A percentile compares a stretch with the other conserved stretches of the same genome.
phyloP scores from a whole-genome alignment of 2,888 invertebrate species.

The Drosophila buzzatii region DNA sequence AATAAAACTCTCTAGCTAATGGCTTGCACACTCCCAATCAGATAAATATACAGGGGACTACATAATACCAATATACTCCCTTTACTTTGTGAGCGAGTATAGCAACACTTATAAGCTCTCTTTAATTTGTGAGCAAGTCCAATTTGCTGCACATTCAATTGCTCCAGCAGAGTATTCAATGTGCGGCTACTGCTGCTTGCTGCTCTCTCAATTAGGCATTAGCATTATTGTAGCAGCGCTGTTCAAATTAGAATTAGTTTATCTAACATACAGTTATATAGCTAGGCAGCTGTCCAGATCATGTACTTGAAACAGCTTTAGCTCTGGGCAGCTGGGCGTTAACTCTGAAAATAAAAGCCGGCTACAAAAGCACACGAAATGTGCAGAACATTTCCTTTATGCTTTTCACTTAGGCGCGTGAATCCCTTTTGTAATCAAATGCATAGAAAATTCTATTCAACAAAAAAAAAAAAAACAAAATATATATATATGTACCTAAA shows the following conservation, averaged over 20 bases:
- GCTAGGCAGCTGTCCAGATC: slow-evolving; percentile 7
- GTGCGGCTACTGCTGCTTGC: not conserved
- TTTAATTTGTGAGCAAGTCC: too few relatives aligned
- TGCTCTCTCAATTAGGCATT: slow-evolving; percentile 5
- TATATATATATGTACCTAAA: slow-evolving; percentile 6
- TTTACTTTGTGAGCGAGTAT: not conserved
- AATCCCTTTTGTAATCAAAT: slow-evolving; percentile 80
- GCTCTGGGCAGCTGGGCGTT: not conserved
- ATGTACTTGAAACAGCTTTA: not conserved
- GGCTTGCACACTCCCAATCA: too few relatives aligned
- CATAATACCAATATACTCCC: not conserved
- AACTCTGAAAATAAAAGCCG: not conserved
- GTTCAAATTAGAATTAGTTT: slow-evolving; percentile 14
- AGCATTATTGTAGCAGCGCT: slow-evolving; percentile 2
- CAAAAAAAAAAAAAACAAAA: slow-evolving; percentile 16
- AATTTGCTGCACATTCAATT: not conserved
- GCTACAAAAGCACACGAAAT: slow-evolving; percentile 40
- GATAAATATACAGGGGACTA: too few relatives aligned
- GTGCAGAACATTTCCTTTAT: slow-evolving; percentile 57
- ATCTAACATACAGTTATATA: slow-evolving; percentile 4
- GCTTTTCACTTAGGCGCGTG: slow-evolving; percentile 71
- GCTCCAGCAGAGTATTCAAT: not conserved
- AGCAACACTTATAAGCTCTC: not conserved
- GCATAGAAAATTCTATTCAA: slow-evolving; percentile 74
- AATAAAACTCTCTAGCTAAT: too few relatives aligned